phyloP scores from a whole-genome alignment of 2,797 vertebrate genomes.

The Gadopsis marmoratus region DNA sequence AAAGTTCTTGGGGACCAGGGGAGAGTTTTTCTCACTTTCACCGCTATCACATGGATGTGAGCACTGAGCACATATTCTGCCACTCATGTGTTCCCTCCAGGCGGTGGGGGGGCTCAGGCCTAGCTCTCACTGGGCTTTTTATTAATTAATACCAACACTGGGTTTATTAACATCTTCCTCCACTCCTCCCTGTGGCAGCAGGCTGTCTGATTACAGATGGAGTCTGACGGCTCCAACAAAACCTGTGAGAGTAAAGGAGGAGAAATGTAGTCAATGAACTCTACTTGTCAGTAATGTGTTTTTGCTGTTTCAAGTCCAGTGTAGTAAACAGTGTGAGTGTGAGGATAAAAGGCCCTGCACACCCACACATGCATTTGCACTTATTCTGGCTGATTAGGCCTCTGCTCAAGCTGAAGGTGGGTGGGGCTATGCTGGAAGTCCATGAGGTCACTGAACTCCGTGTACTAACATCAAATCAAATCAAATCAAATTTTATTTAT shows the following conservation, averaged over 20 bases:
- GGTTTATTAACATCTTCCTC: slow-evolving; percentile 47
- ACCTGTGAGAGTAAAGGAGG: not conserved
- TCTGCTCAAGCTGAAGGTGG: not conserved
- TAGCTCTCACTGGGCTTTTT: slow-evolving; percentile 39
- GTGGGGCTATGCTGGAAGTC: too few relatives aligned
- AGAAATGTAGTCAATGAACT: not conserved
- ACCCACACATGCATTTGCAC: not conserved
- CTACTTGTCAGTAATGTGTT: not conserved
- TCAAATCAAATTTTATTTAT: too few relatives aligned
- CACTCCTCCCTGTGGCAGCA: slow-evolving; percentile 40
- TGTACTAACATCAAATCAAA: not conserved
- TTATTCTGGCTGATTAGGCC: not conserved
- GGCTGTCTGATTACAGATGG: slow-evolving; percentile 37
- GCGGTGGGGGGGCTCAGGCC: slow-evolving; percentile 3
- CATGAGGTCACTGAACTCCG: not conserved
- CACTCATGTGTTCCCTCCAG: slow-evolving; percentile 9
- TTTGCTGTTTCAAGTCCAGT: not conserved
- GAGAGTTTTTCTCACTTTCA: not conserved
- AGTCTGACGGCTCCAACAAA: slow-evolving; percentile 10
- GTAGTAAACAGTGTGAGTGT: not conserved
- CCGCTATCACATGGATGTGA: not conserved
- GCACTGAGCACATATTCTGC: not conserved
- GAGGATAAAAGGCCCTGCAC: not conserved
- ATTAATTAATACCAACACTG: slow-evolving; percentile 50
- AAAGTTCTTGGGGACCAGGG: not conserved